Conservation (phyloP, 2,888 invertebrate genomes). For the Drymonia ruficornis region DNA sequence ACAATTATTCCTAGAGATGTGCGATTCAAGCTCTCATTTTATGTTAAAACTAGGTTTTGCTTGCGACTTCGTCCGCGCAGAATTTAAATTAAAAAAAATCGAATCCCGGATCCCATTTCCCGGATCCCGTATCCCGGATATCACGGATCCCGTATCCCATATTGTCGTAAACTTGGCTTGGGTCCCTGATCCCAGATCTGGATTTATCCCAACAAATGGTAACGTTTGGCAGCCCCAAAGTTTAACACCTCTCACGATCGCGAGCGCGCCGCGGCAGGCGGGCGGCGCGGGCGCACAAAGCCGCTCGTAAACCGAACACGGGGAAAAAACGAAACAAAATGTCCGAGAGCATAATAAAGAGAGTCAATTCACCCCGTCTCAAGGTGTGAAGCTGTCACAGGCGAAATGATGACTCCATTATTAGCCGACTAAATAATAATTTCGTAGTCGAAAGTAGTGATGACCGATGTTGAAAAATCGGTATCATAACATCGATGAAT, state of each 20-base stretch:
- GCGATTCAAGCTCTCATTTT: too few species aligned
- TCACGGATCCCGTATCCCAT: too few species aligned
- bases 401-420: conserved; percentile 82
- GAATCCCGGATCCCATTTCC: too few species aligned
- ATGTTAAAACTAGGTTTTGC: too few species aligned
- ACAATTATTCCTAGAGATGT: too few species aligned
- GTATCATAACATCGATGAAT: background rate
- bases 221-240: background rate
- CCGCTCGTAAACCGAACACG: conserved; percentile 68
- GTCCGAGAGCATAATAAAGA: conserved; percentile 66
- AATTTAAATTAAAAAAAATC: too few species aligned
- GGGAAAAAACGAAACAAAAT: conserved; percentile 43
- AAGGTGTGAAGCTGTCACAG: conserved; percentile 83
- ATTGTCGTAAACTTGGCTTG: too few species aligned
- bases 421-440: conserved; percentile 79
- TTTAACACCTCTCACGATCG: conserved; percentile 70
- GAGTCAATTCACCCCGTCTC: conserved; percentile 74
- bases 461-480: background rate
- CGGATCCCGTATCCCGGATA: too few species aligned
- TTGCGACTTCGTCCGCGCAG: too few species aligned
- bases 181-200: background rate
- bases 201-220: background rate
- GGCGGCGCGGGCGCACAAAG: conserved; percentile 59
- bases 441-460: conserved; percentile 43
- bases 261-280: conserved; percentile 46